Percentiles rank a stretch among this genome's conserved stretches.
Evolutionary conservation across 2,797 vertebrate genomes (phyloP).

Genomic region (Melopsittacus undulatus): DNA sequence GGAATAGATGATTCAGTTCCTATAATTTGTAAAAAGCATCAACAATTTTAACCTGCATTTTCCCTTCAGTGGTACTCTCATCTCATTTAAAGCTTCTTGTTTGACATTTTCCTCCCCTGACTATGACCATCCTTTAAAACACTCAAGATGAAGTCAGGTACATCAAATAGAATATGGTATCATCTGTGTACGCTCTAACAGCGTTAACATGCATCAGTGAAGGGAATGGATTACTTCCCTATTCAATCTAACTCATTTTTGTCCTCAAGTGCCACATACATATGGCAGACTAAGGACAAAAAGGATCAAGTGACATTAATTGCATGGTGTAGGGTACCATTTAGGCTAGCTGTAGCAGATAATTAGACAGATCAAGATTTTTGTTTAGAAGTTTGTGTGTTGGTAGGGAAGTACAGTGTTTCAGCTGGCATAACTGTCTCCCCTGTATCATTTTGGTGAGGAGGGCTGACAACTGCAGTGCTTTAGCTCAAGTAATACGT

Average conservation of each 20-base stretch:
- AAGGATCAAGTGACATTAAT: not conserved
- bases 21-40: not conserved
- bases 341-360: not conserved
- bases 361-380: not conserved
- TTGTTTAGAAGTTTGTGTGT: not conserved
- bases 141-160: not conserved
- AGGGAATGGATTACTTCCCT: not conserved
- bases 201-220: not conserved
- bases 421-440: not conserved
- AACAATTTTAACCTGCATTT: not conserved
- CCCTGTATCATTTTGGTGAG: not conserved
- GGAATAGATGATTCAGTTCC: not conserved
- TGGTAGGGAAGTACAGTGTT: not conserved
- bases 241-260: not conserved
- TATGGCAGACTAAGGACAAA: not conserved
- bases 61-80: not conserved
- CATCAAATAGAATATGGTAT: not conserved
- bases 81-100: not conserved
- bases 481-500: not conserved
- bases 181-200: not conserved
- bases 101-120: not conserved
- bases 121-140: slow-evolving; percentile 2
- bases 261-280: not conserved
- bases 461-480: not conserved
- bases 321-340: not conserved